A percentile compares a stretch with the other conserved stretches of the same genome.
These are phyloP conservation scores for Euplexia lucipara DNA, from an alignment of 2,888 invertebrate genomes.

Conservation along the genomic window DNA sequence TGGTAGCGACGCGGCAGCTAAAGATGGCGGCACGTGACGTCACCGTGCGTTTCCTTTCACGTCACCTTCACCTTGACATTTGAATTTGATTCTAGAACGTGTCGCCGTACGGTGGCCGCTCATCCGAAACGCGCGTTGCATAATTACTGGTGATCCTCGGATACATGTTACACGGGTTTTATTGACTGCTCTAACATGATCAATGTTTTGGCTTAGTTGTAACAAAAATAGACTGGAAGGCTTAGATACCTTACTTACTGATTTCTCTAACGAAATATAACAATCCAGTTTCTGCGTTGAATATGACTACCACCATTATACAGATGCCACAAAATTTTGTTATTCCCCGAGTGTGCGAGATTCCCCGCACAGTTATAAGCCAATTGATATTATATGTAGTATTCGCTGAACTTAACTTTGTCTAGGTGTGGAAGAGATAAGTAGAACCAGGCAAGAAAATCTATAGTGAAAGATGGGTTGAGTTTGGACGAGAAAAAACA, in stretches of 20 bases:
- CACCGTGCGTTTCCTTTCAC: constrained; percentile 87
- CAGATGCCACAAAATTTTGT: too few species aligned
- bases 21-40: constrained; percentile 87
- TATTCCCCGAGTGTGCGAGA: too few species aligned
- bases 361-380: neutral
- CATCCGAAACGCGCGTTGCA: constrained; percentile 76
- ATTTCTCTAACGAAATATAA: too few species aligned
- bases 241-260: too few species aligned
- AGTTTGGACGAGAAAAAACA: too few species aligned
- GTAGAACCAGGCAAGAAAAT: too few species aligned
- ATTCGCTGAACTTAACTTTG: neutral
- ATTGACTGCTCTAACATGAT: constrained; percentile 33
- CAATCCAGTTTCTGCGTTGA: too few species aligned
- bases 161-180: constrained; percentile 47
- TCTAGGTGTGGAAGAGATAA: too few species aligned
- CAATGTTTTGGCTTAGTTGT: constrained; percentile 11
- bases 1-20: constrained; percentile 70
- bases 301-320: too few species aligned
- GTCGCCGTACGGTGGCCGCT: constrained; percentile 78
- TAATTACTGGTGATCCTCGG: constrained; percentile 66
- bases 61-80: constrained; percentile 89
- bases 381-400: neutral
- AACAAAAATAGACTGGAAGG: too few species aligned
- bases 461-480: too few species aligned
- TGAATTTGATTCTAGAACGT: constrained; percentile 86